Base-by-base conservation (phyloP, 2,113 vertebrate genomes). In the Daubentonia madagascariensis region DNA sequence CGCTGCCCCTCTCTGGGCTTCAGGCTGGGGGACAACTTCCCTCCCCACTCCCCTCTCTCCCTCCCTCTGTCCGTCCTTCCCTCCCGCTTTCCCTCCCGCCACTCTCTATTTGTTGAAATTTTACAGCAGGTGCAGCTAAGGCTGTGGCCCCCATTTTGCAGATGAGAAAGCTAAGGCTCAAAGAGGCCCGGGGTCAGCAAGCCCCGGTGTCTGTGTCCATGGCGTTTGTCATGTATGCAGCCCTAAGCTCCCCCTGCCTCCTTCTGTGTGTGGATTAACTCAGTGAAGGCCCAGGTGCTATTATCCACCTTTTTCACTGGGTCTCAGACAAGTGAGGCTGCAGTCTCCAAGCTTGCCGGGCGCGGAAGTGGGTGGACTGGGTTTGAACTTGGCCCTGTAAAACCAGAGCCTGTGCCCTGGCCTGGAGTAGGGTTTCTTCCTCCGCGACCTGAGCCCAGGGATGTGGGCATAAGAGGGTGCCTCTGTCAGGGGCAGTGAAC, bases 31-130 rank as follows among this genome's bases (percentile, higher is more conserved):
- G 50, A 79, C 35, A n/a, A 22, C 28, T 35, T 45, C 43, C 59
- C 43, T 52, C 11, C 45, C 43, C 40, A 3, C 14, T 22, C 13
- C 54, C 50, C 2, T 68, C 2, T 67, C 25, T 7, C 72, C 25
- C 6, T 14, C 25, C 25, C 6, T 2, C 22, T 48, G 1, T 17
- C n/a, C 9, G 12, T 20, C 16, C 70, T 5, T 23, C 4, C 14
- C 12, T 32, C 6, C 10, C 0, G 37, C 84, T 4, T 22, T 20
- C 23, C 23, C n/a, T 25, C 13, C 28, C 14, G 23, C 80, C 17
- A 12, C 2, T 20, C 79, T 48, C 1, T 48, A 10, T 73, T 37
- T 61, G 72, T 23, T 89, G 57, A 78, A 37, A 52, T 10, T 80
- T 79, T 70, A 45, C 59, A 59, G 73, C 73, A 73, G 30, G 65